Conservation (phyloP, 92 coral and sea anemone species). For the Bergia sp. region DNA sequence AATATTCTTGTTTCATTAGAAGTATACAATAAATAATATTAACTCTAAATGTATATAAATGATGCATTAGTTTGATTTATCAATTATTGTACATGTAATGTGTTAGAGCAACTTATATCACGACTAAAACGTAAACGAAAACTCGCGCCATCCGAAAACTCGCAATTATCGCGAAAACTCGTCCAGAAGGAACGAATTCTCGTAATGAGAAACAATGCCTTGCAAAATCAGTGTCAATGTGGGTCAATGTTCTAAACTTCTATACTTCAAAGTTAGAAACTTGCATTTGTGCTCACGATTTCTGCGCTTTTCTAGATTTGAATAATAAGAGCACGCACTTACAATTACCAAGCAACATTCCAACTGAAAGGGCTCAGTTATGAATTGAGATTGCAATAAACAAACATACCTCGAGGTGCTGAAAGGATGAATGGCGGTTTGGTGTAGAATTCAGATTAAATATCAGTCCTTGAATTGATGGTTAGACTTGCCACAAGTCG, state of each 20-base stretch:
- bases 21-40: too few relatives aligned
- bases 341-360: not conserved
- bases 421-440: not conserved
- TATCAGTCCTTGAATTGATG: not conserved
- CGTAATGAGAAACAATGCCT: slow-evolving; percentile 5
- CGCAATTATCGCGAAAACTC: slow-evolving; percentile 6
- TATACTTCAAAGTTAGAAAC: not conserved
- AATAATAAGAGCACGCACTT: not conserved
- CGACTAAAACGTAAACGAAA: slow-evolving; percentile 4
- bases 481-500: slow-evolving; percentile 1
- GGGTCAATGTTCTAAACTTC: slow-evolving; percentile 5
- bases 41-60: too few relatives aligned
- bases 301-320: not conserved
- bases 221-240: slow-evolving; percentile 4
- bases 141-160: slow-evolving; percentile 7
- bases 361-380: not conserved
- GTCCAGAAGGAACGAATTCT: slow-evolving; percentile 1
- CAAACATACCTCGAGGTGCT: not conserved
- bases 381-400: not conserved
- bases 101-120: not conserved
- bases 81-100: not conserved
- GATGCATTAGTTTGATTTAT: too few relatives aligned
- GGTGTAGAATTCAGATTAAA: not conserved
- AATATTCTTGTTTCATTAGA: not conserved
- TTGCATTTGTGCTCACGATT: not conserved